Evolutionary conservation across 2,888 invertebrate species (phyloP).

Genomic region (Pherbina coryleti): DNA sequence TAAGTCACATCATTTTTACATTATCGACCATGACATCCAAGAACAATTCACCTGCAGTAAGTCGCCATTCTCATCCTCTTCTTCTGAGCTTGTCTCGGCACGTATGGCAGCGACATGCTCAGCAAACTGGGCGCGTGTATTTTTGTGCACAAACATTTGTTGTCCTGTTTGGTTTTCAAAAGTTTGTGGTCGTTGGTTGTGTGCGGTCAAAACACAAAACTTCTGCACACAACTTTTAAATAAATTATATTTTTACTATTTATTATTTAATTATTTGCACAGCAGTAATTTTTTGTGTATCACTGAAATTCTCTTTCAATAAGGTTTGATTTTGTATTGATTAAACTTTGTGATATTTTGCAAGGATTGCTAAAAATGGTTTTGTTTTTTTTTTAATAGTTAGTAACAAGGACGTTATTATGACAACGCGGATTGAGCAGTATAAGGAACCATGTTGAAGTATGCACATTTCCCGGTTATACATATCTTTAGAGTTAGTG

Average conservation of each 20-base stretch:
- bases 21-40: not conserved
- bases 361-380: not conserved
- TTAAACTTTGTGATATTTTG: not conserved
- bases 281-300: too few relatives aligned
- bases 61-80: slow-evolving; percentile 73
- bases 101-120: slow-evolving; percentile 68
- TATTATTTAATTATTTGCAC: not conserved
- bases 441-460: too few relatives aligned
- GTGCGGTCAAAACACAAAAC: slow-evolving; percentile 27
- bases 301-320: too few relatives aligned
- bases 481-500: too few relatives aligned
- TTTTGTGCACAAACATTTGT: slow-evolving; percentile 74
- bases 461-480: too few relatives aligned
- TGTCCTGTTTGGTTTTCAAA: not conserved
- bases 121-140: slow-evolving; percentile 57
- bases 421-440: too few relatives aligned
- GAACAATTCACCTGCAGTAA: slow-evolving; percentile 63
- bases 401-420: not conserved
- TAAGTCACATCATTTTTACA: too few relatives aligned
- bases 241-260: not conserved
- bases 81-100: slow-evolving; percentile 73
- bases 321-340: not conserved
- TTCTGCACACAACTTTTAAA: not conserved
- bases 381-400: not conserved
- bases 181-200: not conserved